Evolutionary conservation across 2,888 invertebrate genomes (phyloP).

Genomic region (Drosophila peninsularis): DNA sequence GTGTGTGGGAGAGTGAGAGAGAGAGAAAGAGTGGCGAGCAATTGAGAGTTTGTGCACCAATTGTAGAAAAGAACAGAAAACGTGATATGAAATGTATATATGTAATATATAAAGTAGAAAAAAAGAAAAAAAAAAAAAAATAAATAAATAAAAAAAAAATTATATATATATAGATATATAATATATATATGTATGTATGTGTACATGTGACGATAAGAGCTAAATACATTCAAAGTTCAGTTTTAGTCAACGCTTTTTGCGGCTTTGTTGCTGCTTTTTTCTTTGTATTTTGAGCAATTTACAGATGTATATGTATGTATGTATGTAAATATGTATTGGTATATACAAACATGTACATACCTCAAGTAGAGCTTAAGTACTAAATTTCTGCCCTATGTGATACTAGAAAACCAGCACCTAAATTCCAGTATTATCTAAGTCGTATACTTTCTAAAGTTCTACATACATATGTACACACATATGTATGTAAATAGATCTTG

Average conservation of each 20-base stretch:
- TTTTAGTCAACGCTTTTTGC: constrained; percentile 12
- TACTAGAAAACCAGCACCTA: background rate
- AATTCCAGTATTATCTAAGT: constrained; percentile 2
- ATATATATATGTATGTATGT: background rate
- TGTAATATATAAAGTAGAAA: constrained; percentile 6
- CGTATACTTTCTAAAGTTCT: background rate
- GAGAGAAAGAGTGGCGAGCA: background rate
- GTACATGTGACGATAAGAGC: constrained; percentile 12
- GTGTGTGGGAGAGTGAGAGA: background rate
- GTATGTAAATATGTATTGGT: background rate
- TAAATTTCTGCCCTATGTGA: background rate
- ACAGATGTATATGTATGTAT: background rate
- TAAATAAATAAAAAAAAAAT: too few relatives aligned
- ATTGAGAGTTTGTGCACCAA: constrained; percentile 36
- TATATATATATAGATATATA: background rate
- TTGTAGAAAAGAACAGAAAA: constrained; percentile 9
- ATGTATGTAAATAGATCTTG: background rate
- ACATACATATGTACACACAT: background rate
- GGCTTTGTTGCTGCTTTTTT: background rate
- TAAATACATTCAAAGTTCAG: constrained; percentile 16
- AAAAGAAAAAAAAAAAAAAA: too few relatives aligned
- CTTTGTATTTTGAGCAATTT: background rate
- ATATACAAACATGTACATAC: background rate
- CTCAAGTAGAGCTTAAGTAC: constrained; percentile 4
- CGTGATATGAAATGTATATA: constrained; percentile 12